Evolutionary conservation across 2,888 invertebrate genomes (phyloP), one percentile per base, ranked within the genome.

Genomic region (Temnothorax rugatulus): DNA sequence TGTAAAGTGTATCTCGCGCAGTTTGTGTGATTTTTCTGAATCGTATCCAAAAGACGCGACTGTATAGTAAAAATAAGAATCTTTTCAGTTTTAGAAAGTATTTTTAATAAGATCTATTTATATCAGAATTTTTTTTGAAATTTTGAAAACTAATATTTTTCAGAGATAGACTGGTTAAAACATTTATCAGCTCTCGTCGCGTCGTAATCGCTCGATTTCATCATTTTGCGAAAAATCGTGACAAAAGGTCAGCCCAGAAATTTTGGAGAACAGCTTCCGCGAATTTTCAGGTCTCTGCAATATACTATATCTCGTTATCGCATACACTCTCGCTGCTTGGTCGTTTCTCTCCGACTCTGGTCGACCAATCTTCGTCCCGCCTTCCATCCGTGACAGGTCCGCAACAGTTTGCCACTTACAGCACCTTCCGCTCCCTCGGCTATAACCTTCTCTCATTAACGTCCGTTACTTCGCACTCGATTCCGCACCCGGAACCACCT

Each of bases 341-440:
- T 77, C 76, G 69, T 84, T 69, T 47, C 68, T 68, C 83, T 18
- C 59, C 47, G 73, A 25, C 47, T 73, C 73, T 8, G 8, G 34
- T 38, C 77, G 73, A 81, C 79, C 79, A 79, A 79, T 79, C 83
- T 77, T 77, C 79, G 50, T 73, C 82, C 76, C 77, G 84, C 82
- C 86, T 84, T 82, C 25, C 84, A 38, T 74, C 77, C 81, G 83
- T 83, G 74, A 79, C 77, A 82, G 79, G 81, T 84, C 87, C 79
- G 84, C 85, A 88, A 88, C 88, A 87, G 87, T 90, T 90, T 88
- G 88, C 88, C 87, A 86, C 88, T 89, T 85, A 84, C 88, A 59
- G 83, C 89, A 69, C 50, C 74, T 82, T 88, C 73, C 81, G 82
- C 81, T 52, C 81, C 81, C 81, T 47, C 85, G 76, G 75, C 82